Base-by-base conservation (phyloP, 2,888 invertebrate genomes). In the Parasteatoda lunata region DNA sequence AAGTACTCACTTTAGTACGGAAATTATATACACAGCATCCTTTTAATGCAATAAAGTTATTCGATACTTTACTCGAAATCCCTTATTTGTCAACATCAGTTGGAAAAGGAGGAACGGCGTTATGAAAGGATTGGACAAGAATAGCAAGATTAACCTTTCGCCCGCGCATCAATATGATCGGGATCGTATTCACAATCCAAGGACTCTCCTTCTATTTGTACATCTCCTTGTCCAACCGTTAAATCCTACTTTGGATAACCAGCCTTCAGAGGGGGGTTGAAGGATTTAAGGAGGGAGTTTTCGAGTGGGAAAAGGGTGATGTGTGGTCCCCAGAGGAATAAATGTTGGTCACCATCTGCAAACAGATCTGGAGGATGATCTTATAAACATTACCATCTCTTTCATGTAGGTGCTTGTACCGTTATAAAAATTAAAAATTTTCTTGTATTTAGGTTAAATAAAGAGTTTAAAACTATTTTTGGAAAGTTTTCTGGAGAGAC, bases 121-220 rank as follows among this genome's bases (percentile, higher is more conserved):
- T 59, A n/a, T 59, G 59, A 9, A 59, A 59, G 59, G 59, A n/a
- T 9, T 59, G 59, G n/a, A 77, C 59, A 72, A 77, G 84, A 52
- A 71, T 45, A 68, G 59, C 11, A 13, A 80, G 80, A 78, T 84
- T 77, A 77, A 71, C 83, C 47, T 70, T 70, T 65, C 47, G 52
- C 71, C 30, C 79, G 30, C 30, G 15, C 59, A 45, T 45, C 45
- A 70, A 66, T 47, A 15, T 49, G 76, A 64, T 15, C 11, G 59
- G 49, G 48, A n/a, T 15, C 3, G n/a, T 15, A 51, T 69, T 59
- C 51, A 54, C 69, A 9, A 45, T 76, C 54, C 30, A 75, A 52
- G 7, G 77, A 54, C 51, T 79, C 59, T 69, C 49, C 64, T 70
- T 75, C 72, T 80, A 80, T 72, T 80, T 59, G 45, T 51, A 68